A percentile compares a stretch with the other conserved stretches of the same genome.
These are phyloP conservation scores for Fabriciana adippe DNA, from an alignment of 2,888 invertebrate genomes.

Conservation along the genomic window DNA sequence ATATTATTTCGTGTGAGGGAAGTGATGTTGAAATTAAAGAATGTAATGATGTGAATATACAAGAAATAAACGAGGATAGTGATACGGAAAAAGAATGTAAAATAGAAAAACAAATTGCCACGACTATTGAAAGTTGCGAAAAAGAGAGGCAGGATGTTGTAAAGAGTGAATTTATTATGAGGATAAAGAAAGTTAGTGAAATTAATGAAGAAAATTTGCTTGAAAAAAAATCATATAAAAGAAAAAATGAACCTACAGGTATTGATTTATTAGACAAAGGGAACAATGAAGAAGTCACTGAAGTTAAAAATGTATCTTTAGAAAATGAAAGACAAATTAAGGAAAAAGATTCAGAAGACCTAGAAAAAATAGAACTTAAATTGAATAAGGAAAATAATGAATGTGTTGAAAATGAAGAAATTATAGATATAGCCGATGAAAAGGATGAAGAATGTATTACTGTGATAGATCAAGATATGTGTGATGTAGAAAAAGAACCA, in stretches of 20 bases:
- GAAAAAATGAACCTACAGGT: not conserved
- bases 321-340: not conserved
- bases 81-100: too few species aligned
- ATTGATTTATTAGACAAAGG: slow-evolving; percentile 4
- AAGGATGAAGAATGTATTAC: slow-evolving; percentile 26
- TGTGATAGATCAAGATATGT: slow-evolving; percentile 8
- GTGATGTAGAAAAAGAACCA: slow-evolving; percentile 18
- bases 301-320: slow-evolving; percentile 14
- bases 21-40: too few species aligned
- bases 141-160: not conserved
- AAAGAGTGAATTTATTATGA: not conserved
- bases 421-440: slow-evolving; percentile 37
- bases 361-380: not conserved
- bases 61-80: too few species aligned
- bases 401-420: slow-evolving; percentile 25
- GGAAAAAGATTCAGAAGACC: slow-evolving; percentile 7
- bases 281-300: slow-evolving; percentile 21
- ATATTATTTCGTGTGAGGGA: too few species aligned
- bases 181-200: slow-evolving; percentile 29
- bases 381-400: not conserved
- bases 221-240: not conserved
- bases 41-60: too few species aligned
- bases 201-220: slow-evolving; percentile 25
- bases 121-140: not conserved
- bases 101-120: too few species aligned